These are phyloP conservation scores for Sminthurides bifidus DNA, from an alignment of 1,140 invertebrate genomes.

Conservation along the genomic window DNA sequence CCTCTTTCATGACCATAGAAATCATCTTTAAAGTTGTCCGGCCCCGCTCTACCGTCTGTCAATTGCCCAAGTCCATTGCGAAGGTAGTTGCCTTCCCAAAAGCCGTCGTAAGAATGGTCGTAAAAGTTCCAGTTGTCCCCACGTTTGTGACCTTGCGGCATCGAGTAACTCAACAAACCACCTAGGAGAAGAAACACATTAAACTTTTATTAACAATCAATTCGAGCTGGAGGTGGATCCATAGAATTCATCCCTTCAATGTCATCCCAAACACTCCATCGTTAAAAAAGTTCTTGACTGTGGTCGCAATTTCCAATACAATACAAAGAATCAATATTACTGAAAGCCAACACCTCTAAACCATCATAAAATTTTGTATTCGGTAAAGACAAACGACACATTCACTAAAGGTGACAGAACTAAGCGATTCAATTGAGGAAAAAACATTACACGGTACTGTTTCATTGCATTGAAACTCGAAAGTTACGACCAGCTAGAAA, in stretches of 20 bases:
- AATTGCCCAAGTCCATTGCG: conserved; percentile 73
- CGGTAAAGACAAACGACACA: too few species aligned
- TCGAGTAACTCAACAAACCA: conserved; percentile 66
- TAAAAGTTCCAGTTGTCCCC: conserved; percentile 67
- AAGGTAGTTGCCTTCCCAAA: conserved; percentile 53
- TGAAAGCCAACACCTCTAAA: too few species aligned
- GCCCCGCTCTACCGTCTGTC: conserved; percentile 51
- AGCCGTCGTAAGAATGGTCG: conserved; percentile 85
- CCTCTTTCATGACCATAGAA: conserved; percentile 46
- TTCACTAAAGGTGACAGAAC: too few species aligned
- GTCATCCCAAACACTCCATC: background rate
- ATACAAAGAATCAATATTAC: background rate
- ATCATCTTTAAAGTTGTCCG: conserved; percentile 63
- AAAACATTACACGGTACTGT: too few species aligned
- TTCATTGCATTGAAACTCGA: too few species aligned
- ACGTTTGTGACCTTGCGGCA: conserved; percentile 65
- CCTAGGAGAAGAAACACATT: conserved; percentile 42
- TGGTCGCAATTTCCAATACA: background rate
- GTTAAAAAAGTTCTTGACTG: background rate
- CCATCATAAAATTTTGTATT: too few species aligned
- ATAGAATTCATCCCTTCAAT: too few species aligned
- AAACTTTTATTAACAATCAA: background rate
- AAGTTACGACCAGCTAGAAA: too few species aligned
- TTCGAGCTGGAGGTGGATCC: too few species aligned
- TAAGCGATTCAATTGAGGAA: too few species aligned